Evolutionary conservation across 2,113 vertebrate genomes (phyloP).

Genomic region (Plestiodon gilberti): DNA sequence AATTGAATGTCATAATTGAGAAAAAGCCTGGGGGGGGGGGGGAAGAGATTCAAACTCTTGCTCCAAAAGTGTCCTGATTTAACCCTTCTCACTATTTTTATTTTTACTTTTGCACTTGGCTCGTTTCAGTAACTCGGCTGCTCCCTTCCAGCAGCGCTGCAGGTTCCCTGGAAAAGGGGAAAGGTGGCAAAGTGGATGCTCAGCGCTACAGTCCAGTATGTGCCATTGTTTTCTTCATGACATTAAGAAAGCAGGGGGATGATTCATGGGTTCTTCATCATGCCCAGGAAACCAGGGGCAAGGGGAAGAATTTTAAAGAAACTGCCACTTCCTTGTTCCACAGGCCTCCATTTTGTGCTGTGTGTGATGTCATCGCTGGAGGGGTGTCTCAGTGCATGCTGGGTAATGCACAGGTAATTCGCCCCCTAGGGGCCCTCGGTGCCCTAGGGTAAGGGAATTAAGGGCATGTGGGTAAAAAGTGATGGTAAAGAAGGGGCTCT

Average conservation of each 20-base stretch:
- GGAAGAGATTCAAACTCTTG: background rate
- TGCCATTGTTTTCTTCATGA: constrained; percentile 42
- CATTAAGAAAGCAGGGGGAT: background rate
- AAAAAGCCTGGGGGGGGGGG: background rate
- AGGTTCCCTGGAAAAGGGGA: constrained; percentile 62
- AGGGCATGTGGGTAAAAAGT: background rate
- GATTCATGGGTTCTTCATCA: background rate
- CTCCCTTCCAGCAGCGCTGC: constrained; percentile 65
- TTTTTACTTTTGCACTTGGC: constrained; percentile 52
- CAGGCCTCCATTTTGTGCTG: constrained; percentile 70
- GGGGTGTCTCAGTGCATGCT: constrained; percentile 3
- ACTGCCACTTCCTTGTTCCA: constrained; percentile 62
- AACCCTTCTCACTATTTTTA: constrained; percentile 21
- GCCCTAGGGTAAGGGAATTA: background rate
- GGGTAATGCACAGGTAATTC: constrained; percentile 57
- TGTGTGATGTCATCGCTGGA: constrained; percentile 61
- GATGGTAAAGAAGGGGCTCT: background rate
- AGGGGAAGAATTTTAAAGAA: constrained; percentile 46
- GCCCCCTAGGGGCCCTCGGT: background rate
- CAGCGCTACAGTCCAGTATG: constrained; percentile 68
- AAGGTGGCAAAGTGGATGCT: constrained; percentile 63
- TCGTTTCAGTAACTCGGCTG: constrained; percentile 70
- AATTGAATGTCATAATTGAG: background rate
- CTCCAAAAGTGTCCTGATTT: background rate
- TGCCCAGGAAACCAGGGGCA: constrained; percentile 21